Base-by-base conservation (phyloP, 2,888 invertebrate species). In the Melanophora roralis region DNA sequence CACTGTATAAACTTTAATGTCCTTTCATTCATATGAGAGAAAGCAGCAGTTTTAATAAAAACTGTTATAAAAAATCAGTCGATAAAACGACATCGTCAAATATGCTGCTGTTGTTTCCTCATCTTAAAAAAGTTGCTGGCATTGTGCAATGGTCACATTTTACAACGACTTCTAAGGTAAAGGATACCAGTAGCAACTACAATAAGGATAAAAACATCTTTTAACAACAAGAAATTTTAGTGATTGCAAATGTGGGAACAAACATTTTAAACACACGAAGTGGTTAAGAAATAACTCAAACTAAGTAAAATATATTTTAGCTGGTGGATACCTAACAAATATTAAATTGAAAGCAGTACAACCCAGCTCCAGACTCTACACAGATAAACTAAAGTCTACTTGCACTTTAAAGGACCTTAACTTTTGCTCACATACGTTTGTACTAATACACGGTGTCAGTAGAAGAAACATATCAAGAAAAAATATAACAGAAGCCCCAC, bases 71-170 rank as follows among this genome's bases (percentile, higher is more conserved):
- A 51, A 60, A 43, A 47, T 59, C 23, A 45, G 64, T 34, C 80
- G 82, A 51, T 78, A 51, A 79, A 82, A 75, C 51, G 76, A 59
- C 72, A 65, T 71, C 69, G 57, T 71, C 65, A 71, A 79, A 79
- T 71, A 79, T 71, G 71, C 71, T 53, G 68, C 79, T 45, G 64
- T 57, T 65, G 45, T 73, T 64, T 45, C 47, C 71, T 71, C 60
- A 53, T 76, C 74, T 81, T 77, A 47, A 77, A 73, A 49, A 81
- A 12, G 69, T 74, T 78, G n/a, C n/a, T n/a, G 67, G 60, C 68
- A 79, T 51, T 67, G n/a, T n/a, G 77, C 60, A 77, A 68, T 73
- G 79, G 69, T 76, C 68, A 79, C 65, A 76, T 69, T 53, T 68
- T 59, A 67, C 57, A 55, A 59, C 55, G 57, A 57, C 72, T 38